These are phyloP conservation scores for Rhynchophorus ferrugineus DNA, from an alignment of 1,140 invertebrate genomes.

Conservation along the genomic window DNA sequence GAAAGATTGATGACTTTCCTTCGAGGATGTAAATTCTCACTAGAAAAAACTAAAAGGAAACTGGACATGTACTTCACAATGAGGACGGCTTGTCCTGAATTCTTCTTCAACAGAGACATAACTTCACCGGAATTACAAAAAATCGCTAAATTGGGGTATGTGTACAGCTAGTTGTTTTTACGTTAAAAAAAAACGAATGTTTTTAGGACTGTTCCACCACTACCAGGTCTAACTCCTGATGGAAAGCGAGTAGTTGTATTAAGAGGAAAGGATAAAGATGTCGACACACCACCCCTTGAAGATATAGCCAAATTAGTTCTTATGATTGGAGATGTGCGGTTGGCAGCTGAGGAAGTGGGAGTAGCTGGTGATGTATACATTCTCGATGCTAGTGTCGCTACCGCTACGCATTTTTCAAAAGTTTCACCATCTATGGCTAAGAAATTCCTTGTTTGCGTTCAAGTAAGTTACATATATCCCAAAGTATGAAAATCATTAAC, in stretches of 20 bases:
- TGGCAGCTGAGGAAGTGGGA: slow-evolving; percentile 64
- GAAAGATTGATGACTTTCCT: slow-evolving; percentile 67
- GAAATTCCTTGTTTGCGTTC: slow-evolving; percentile 74
- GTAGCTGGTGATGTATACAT: slow-evolving; percentile 77
- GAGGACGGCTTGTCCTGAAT: slow-evolving; percentile 73
- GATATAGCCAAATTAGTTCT: slow-evolving; percentile 71
- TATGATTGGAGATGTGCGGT: slow-evolving; percentile 74
- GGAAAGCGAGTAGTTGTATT: slow-evolving; percentile 69
- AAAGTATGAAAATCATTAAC: too few relatives aligned
- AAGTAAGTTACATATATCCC: slow-evolving; percentile 38
- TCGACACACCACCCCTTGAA: slow-evolving; percentile 49
- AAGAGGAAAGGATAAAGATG: slow-evolving; percentile 53
- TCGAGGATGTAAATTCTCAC: slow-evolving; percentile 73
- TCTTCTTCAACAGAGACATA: slow-evolving; percentile 70
- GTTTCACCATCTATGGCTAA: slow-evolving; percentile 67
- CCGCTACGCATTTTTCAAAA: slow-evolving; percentile 65
- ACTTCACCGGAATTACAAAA: slow-evolving; percentile 61
- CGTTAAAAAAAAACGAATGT: background rate
- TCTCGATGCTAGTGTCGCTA: slow-evolving; percentile 65
- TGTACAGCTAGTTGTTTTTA: background rate
- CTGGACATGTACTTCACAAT: slow-evolving; percentile 73
- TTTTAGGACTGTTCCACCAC: slow-evolving; percentile 61
- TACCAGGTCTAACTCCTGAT: slow-evolving; percentile 69
- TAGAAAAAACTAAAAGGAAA: slow-evolving; percentile 75
- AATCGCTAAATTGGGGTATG: slow-evolving; percentile 63